Conservation (phyloP, 2,797 vertebrate species). For the Anniella stebbinsi region DNA sequence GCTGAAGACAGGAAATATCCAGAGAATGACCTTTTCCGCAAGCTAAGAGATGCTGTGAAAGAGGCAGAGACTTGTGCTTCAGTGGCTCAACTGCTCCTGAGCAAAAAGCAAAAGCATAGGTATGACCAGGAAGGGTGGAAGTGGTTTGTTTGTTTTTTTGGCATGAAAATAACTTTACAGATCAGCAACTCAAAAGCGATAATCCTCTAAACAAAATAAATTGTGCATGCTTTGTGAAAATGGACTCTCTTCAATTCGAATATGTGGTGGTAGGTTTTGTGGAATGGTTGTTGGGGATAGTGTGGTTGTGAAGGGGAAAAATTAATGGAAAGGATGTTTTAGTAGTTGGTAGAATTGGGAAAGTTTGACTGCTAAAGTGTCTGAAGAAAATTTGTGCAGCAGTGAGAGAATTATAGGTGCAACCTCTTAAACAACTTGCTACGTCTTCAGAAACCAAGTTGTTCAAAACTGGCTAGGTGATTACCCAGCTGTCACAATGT, state of each 20-base stretch:
- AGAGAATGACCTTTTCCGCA: conserved; percentile 92
- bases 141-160: not conserved
- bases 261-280: not conserved
- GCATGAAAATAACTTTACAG: conserved; percentile 25
- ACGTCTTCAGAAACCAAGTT: not conserved
- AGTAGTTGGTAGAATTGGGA: not conserved
- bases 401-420: not conserved
- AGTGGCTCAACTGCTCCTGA: conserved; percentile 94
- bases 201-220: not conserved
- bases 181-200: conserved; percentile 19
- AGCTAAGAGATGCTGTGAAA: conserved; percentile 93
- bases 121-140: conserved; percentile 64
- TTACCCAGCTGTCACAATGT: not conserved
- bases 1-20: conserved; percentile 98
- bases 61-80: conserved; percentile 98
- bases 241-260: not conserved
- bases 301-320: not conserved
- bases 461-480: not conserved
- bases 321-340: not conserved
- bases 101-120: conserved; percentile 96
- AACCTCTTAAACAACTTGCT: not conserved
- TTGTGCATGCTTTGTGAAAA: not conserved
- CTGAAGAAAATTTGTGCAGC: not conserved
- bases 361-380: not conserved
- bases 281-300: not conserved